Conservation (phyloP, 2,797 vertebrate genomes). For the Ceyx erithaca region DNA sequence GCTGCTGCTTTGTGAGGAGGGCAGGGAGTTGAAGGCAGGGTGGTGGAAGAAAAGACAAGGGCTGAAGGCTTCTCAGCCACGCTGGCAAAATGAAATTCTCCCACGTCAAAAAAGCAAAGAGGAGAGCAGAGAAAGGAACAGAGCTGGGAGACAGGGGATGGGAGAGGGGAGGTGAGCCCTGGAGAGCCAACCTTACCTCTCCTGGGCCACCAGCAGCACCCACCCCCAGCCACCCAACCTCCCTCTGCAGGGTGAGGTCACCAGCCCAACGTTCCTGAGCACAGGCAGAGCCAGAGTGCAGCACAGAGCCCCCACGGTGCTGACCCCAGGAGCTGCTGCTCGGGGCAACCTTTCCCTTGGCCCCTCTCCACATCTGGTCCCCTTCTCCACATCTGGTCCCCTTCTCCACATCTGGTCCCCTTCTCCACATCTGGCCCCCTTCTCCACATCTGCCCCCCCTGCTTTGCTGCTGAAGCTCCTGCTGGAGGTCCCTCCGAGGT, state of each 20-base stretch:
- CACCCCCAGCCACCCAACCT: neutral
- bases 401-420: rapidly evolving
- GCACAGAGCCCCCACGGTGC: neutral
- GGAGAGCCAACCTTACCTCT: neutral
- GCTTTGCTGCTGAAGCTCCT: neutral
- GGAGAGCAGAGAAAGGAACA: neutral
- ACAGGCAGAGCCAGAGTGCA: neutral
- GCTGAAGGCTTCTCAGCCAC: neutral
- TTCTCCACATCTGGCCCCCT: neutral
- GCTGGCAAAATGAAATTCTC: neutral
- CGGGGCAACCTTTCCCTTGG: rapidly evolving
- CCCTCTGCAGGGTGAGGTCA: neutral
- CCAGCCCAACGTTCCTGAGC: neutral
- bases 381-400: neutral
- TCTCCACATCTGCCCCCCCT: neutral
- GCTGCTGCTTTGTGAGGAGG: neutral
- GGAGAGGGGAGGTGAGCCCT: neutral
- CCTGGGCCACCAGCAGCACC: neutral
- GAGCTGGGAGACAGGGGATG: neutral
- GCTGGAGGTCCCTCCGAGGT: neutral
- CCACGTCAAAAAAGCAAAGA: neutral
- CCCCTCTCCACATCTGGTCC: rapidly evolving
- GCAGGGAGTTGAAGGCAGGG: neutral
- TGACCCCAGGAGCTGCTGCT: neutral
- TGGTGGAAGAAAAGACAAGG: neutral